Evolutionary conservation across 2,113 vertebrate species (phyloP).

Genomic region (Chinchilla lanigera): DNA sequence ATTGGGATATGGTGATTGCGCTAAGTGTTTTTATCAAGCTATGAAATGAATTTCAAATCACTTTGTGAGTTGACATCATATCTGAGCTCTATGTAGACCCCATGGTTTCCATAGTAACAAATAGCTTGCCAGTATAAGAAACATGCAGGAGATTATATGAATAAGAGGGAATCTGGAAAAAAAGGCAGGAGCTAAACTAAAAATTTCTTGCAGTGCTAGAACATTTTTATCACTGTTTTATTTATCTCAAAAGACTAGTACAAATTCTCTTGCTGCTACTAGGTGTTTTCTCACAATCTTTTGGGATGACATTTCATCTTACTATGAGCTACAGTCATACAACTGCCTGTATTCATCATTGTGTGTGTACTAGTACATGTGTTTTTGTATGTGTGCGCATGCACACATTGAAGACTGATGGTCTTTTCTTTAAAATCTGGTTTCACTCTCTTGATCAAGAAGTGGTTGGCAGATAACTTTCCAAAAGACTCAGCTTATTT

Average conservation of each 20-base stretch:
- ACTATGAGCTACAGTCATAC: neutral
- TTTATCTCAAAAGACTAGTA: slow-evolving; percentile 42
- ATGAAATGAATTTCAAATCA: slow-evolving; percentile 61
- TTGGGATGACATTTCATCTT: neutral
- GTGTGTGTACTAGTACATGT: neutral
- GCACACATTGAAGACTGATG: neutral
- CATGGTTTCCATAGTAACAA: slow-evolving; percentile 76
- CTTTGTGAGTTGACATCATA: slow-evolving; percentile 58
- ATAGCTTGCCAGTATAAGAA: slow-evolving; percentile 64
- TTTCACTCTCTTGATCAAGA: neutral
- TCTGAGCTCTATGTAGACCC: slow-evolving; percentile 56
- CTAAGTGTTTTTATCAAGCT: slow-evolving; percentile 48
- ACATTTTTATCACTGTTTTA: slow-evolving; percentile 46
- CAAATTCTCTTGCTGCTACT: neutral
- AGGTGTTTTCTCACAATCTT: slow-evolving; percentile 14
- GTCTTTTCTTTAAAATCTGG: neutral
- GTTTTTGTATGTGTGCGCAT: neutral
- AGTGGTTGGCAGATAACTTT: neutral
- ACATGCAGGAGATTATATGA: slow-evolving; percentile 27
- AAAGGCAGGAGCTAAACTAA: slow-evolving; percentile 54
- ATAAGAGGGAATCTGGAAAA: slow-evolving; percentile 37
- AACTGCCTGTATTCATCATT: neutral
- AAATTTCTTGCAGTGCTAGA: slow-evolving; percentile 31
- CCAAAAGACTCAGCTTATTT: neutral
- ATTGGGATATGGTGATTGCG: neutral